phyloP scores from a whole-genome alignment of 1,140 invertebrate genomes.

The Acromyrmex charruanus region DNA sequence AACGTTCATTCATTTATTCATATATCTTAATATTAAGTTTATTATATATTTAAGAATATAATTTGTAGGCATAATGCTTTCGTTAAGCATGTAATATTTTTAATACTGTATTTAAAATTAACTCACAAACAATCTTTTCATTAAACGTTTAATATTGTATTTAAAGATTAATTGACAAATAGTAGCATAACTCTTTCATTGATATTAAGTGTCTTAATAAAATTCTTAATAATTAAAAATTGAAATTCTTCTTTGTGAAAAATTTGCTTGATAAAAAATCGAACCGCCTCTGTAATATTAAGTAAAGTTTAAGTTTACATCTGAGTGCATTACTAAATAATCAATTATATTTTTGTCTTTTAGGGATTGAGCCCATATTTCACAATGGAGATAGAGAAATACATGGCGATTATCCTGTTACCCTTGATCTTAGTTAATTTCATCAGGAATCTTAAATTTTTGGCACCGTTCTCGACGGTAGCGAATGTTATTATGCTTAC shows the following conservation, averaged over 20 bases:
- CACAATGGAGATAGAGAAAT: slow-evolving; percentile 86
- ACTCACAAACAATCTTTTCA: not conserved
- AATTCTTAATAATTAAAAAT: not conserved
- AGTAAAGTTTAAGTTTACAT: not conserved
- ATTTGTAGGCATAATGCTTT: not conserved
- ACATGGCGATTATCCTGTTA: slow-evolving; percentile 90
- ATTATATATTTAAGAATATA: slow-evolving; percentile 12
- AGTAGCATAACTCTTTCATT: not conserved
- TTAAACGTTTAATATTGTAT: not conserved
- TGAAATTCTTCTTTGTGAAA: not conserved
- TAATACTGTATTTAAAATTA: not conserved
- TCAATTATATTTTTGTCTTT: slow-evolving; percentile 35
- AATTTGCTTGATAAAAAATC: not conserved
- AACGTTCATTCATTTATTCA: not conserved
- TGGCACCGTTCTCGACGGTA: slow-evolving; percentile 91
- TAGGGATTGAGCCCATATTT: slow-evolving; percentile 75
- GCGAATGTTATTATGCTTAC: slow-evolving; percentile 90
- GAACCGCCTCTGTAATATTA: not conserved
- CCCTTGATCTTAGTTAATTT: slow-evolving; percentile 91
- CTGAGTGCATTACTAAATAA: not conserved
- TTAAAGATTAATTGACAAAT: not conserved
- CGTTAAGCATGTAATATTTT: not conserved
- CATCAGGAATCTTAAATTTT: slow-evolving; percentile 90
- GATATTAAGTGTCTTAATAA: not conserved
- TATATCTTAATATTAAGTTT: slow-evolving; percentile 9